Percentiles rank a stretch among this genome's conserved stretches.
phyloP scores from a whole-genome alignment of 2,888 invertebrate species.

The Drosophila siamana region DNA sequence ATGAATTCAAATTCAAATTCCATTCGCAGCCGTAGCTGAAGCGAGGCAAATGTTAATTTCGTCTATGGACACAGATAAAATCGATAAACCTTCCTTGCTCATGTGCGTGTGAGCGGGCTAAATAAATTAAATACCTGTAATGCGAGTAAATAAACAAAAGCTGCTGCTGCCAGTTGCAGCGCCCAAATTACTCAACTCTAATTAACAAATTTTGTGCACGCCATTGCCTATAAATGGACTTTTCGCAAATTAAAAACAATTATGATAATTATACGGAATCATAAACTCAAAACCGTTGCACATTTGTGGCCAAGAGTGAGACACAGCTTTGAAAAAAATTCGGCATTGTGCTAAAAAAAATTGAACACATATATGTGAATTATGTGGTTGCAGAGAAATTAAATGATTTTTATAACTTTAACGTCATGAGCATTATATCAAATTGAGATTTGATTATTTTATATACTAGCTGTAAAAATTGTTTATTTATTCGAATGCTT shows the following conservation, averaged over 20 bases:
- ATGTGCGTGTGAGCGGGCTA: constrained; percentile 17
- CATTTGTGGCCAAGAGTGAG: not conserved
- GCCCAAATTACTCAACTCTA: constrained; percentile 39
- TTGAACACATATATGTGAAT: no score
- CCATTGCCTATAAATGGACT: constrained; percentile 37
- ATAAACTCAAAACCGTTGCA: constrained; percentile 11
- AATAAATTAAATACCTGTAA: constrained; percentile 54
- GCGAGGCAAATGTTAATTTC: constrained; percentile 45
- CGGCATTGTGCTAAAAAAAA: not conserved
- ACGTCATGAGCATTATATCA: no score
- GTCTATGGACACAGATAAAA: constrained; percentile 41
- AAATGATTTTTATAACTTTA: no score
- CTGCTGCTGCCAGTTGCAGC: constrained; percentile 25
- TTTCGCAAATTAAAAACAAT: constrained; percentile 49
- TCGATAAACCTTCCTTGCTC: constrained; percentile 29
- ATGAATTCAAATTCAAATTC: constrained; percentile 37
- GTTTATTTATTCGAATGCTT: no score
- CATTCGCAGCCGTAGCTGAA: constrained; percentile 2
- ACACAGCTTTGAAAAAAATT: not conserved
- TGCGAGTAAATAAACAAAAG: constrained; percentile 50
- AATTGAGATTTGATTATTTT: no score
- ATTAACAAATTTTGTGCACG: constrained; percentile 52
- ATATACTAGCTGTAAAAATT: no score
- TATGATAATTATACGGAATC: constrained; percentile 50
- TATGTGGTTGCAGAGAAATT: no score